Evolutionary conservation across 2,888 invertebrate genomes (phyloP), one percentile per base, ranked within the genome.

Genomic region (Tipula vernalis): DNA sequence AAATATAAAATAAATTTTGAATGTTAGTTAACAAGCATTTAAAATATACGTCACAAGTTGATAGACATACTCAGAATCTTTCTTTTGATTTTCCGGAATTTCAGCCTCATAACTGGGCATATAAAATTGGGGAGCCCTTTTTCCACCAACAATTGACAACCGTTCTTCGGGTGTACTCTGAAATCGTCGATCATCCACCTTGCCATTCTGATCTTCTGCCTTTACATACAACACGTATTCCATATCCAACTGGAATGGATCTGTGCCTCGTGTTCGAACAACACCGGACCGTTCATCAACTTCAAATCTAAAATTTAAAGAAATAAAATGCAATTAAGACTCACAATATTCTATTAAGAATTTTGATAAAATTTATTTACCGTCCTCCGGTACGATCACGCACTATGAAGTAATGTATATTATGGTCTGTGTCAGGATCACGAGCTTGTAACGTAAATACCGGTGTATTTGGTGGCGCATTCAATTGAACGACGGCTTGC

Each of bases 371-470:
- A 28, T 28, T 28, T 51, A 84, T 83, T 86, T 83, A 87, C 87
- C 94, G 90, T 42, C 95, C 95, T 0, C 95, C 95, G 0, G 95
- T 98, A 89, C 98, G 93, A 91, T 98, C 98, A 89, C 98, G 93
- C 41, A 98, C 97, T 89, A 99, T 98, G 92, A 98, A 98, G 92
- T 98, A 98, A 91, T 98, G 98, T 88, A 98, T 98, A 91, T 97
- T 97, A 91, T 98, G 97, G 92, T 98, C 98, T 0, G 98, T 98
- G 91, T 98, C 98, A 3, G 98, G 98, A 91, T 99, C 99, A 88
- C 98, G 93, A 15, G 99, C 99, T 91, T 98, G 98, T 39, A 99
- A 94, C n/a, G 98, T 98, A 92, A 98, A 99, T 4, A 99, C 98
- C 5, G 97, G 98, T 0, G 98, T 98, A 91, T 98, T 98, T 57